Conservation (phyloP, 1,140 invertebrate genomes). For the Cyrtorhinus lividipennis region DNA sequence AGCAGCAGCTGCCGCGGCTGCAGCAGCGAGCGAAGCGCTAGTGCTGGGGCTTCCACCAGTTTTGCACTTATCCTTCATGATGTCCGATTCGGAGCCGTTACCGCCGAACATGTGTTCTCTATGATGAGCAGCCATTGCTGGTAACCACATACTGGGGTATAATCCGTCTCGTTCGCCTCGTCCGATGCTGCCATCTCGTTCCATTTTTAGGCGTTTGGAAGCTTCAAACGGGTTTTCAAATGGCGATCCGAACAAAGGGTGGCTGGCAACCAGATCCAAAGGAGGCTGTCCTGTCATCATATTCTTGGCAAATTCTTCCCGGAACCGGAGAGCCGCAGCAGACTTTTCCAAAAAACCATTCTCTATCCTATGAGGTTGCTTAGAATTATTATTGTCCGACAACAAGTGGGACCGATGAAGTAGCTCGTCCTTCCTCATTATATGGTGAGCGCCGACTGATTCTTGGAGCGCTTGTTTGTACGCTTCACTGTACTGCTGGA, state of each 20-base stretch:
- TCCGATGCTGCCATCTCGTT: constrained; percentile 30
- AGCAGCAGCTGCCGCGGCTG: constrained; percentile 30
- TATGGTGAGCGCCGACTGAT: constrained; percentile 33
- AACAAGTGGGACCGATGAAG: constrained; percentile 25
- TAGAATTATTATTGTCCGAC: constrained; percentile 28
- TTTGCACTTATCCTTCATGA: constrained; percentile 34
- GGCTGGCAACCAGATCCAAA: constrained; percentile 35
- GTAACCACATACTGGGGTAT: constrained; percentile 39
- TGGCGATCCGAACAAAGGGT: constrained; percentile 44
- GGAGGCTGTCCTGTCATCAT: constrained; percentile 37
- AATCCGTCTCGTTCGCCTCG: constrained; percentile 33
- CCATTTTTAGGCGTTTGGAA: constrained; percentile 58
- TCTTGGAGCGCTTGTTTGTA: constrained; percentile 89
- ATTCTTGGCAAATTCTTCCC: constrained; percentile 58
- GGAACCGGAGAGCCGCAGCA: constrained; percentile 45
- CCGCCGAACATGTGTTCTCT: constrained; percentile 35
- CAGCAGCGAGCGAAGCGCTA: constrained; percentile 34
- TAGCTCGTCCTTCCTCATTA: constrained; percentile 26
- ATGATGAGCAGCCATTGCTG: constrained; percentile 32
- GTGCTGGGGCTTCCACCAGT: constrained; percentile 34
- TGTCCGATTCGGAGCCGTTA: constrained; percentile 30
- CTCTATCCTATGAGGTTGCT: constrained; percentile 24
- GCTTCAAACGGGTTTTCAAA: constrained; percentile 59
- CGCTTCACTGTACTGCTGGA: constrained; percentile 89
- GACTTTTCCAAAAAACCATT: constrained; percentile 39